Evolutionary conservation across 2,113 vertebrate species (phyloP).

Genomic region (Dasypus novemcinctus): DNA sequence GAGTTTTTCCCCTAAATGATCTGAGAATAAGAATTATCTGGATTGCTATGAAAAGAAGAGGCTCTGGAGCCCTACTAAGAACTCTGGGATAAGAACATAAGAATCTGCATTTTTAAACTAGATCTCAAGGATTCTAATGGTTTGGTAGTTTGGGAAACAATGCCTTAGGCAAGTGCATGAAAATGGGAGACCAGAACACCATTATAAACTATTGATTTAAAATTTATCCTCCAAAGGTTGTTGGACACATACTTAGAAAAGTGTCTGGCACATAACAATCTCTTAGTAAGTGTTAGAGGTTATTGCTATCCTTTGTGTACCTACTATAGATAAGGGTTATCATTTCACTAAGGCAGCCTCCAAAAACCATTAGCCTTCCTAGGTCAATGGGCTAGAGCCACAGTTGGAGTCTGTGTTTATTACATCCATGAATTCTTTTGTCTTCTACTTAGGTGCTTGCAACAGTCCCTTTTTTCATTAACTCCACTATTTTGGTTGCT

Average conservation of each 20-base stretch:
- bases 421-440: not conserved
- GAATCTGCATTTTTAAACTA: constrained; percentile 71
- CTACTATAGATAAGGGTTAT: not conserved
- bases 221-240: not conserved
- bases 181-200: not conserved
- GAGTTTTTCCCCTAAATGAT: not conserved
- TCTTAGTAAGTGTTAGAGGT: not conserved
- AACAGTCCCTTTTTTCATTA: not conserved
- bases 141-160: not conserved
- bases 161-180: not conserved
- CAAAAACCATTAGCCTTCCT: not conserved
- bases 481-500: not conserved
- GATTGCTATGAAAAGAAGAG: not conserved
- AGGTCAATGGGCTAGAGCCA: not conserved
- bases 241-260: not conserved
- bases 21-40: not conserved
- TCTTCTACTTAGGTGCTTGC: not conserved
- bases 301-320: not conserved
- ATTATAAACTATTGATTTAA: not conserved
- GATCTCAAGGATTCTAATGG: constrained; percentile 57
- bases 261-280: not conserved
- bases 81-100: not conserved
- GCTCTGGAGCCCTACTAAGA: not conserved
- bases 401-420: not conserved
- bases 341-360: not conserved